Base-by-base conservation (phyloP, 2,888 invertebrate species). In the Ctenicera cuprea region DNA sequence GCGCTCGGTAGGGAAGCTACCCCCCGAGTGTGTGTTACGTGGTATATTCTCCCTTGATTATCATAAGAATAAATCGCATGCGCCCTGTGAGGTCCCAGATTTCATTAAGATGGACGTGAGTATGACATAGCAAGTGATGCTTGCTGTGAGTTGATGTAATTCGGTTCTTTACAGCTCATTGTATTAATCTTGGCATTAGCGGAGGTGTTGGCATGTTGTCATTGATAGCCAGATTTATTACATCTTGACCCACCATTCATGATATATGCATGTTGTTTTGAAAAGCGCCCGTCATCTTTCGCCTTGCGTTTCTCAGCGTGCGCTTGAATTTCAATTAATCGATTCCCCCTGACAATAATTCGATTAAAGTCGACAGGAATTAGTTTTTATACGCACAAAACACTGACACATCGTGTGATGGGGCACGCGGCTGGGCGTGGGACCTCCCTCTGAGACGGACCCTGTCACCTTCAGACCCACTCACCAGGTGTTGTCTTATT, bases 401-500 rank as follows among this genome's bases (percentile, higher is more conserved):
- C 62, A 61, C 50, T 66, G 70, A 74, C 64, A 66, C 57, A 50
- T 71, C 66, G 45, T 62, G 48, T 16, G 62, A 43, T 57, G 48
- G 16, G 80, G 80, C 80, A 80, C 80, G 80, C 61, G 78, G 75
- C 69, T 78, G 79, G 81, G 82, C 81, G 82, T 81, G 82, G 81
- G 77, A 74, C 77, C 80, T 54, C 84, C 83, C 77, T 82, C 79
- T 78, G 83, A 62, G 80, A 74, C 71, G 77, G 78, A 77, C 77
- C 81, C 76, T 71, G 77, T 74, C 71, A 77, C 69, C 64, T 68
- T 74, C 45, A 54, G 69, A 54, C 54, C 77, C 70, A 64, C 77
- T 74, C 82, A 79, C 73, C 82, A 81, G 81, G 81, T 82, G 81
- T 82, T 80, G 78, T 80, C 82, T 80, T 81, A 83, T 83, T 83